Conservation (phyloP, 2,888 invertebrate genomes). For the Tetanocera ferruginea region DNA sequence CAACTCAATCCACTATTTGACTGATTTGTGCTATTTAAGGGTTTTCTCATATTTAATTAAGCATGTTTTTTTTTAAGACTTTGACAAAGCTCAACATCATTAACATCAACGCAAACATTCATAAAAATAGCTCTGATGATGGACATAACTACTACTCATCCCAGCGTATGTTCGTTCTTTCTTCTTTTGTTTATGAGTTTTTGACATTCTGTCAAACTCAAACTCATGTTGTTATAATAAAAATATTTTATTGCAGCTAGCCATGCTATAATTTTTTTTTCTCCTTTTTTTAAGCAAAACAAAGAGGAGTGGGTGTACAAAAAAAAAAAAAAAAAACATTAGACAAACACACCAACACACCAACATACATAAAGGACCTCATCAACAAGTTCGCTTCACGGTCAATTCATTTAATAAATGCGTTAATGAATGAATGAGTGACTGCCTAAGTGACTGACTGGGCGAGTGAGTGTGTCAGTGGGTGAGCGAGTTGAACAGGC, state of each 20-base stretch:
- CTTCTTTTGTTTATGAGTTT: too few relatives aligned
- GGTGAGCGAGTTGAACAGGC: not conserved
- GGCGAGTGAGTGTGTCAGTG: slow-evolving; percentile 14
- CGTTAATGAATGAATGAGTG: slow-evolving; percentile 26
- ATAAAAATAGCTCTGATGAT: too few relatives aligned
- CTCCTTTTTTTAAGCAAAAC: not conserved
- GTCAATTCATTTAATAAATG: slow-evolving; percentile 49
- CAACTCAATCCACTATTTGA: too few relatives aligned
- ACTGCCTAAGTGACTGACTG: slow-evolving; percentile 35
- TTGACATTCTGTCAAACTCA: not conserved
- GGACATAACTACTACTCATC: too few relatives aligned
- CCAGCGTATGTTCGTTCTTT: too few relatives aligned
- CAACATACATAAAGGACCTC: slow-evolving; percentile 9
- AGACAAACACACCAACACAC: not conserved
- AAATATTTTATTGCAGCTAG: slow-evolving; percentile 5
- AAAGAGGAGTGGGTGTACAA: not conserved
- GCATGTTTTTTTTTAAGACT: too few relatives aligned
- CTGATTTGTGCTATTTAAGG: too few relatives aligned
- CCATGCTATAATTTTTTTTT: not conserved
- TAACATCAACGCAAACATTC: too few relatives aligned
- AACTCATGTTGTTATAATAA: not conserved
- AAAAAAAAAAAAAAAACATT: not conserved
- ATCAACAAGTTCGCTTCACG: slow-evolving; percentile 52
- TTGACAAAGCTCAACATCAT: too few relatives aligned
- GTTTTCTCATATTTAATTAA: too few relatives aligned